Base-by-base conservation (phyloP, 2,888 invertebrate species). In the Tachina fera region DNA sequence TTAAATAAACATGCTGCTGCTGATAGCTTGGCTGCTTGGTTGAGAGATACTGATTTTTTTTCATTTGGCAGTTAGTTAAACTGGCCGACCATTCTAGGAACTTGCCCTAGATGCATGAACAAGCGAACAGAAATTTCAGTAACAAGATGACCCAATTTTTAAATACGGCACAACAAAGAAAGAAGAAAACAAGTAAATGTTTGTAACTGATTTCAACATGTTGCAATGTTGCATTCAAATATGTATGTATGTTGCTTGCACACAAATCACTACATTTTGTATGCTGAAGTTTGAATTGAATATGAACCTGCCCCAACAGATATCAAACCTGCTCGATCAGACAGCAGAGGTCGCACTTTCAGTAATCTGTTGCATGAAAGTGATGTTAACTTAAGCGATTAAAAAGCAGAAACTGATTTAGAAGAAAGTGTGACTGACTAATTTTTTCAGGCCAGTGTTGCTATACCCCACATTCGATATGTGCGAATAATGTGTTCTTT, bases 61-160 rank as follows among this genome's bases (percentile, higher is more conserved):
- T 61, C 11, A 53, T 56, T 43, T 70, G 71, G 51, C 47, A 70
- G 58, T 81, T 31, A 22, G 22, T 31, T 75, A 76, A 78, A 83
- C 76, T 60, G 56, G 81, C 68, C 83, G 89, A 90, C 88, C 91
- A 92, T 91, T 91, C 92, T 92, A 92, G 92, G 92, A 92, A 92
- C 92, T 92, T 92, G 91, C 92, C 90, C 91, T 92, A 92, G 92
- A 91, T 90, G 91, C 88, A 82, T 61, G 61, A 91, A 43, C 88
- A 92, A 90, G 91, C 86, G 84, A 77, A 4, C 91, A 92, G 89
- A 79, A 88, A 81, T 14, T 31, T 3, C n/a, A 89, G 87, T 81
- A 87, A 58, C 78, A 60, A 43, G 82, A 71, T 86, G 89, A 90
- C 90, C 91, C 88, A 89, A 90, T 89, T 89, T 85, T 72, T 39